These are phyloP conservation scores for Enteromius afrohamiltoni DNA, from an alignment of 2,797 vertebrate genomes.

Conservation along the genomic window DNA sequence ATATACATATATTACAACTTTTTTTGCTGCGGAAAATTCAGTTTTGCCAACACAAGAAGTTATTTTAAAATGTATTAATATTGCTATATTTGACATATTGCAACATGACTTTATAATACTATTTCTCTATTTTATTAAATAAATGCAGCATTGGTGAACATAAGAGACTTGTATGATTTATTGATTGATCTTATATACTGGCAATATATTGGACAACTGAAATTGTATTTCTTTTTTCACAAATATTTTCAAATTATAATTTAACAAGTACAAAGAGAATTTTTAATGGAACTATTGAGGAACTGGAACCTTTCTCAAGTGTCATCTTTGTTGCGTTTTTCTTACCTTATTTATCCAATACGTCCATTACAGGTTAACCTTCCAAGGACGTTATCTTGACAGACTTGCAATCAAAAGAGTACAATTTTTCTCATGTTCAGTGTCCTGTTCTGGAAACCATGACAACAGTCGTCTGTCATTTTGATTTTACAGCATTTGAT, in stretches of 20 bases:
- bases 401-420: not conserved
- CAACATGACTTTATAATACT: not conserved
- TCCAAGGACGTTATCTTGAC: conserved; percentile 7
- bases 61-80: too few species aligned
- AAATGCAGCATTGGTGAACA: not conserved
- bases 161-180: not conserved
- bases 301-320: not conserved
- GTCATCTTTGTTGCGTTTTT: not conserved
- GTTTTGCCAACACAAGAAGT: too few species aligned
- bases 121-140: not conserved
- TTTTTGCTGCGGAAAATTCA: too few species aligned
- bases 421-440: not conserved
- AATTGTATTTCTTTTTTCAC: not conserved
- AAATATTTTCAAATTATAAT: not conserved
- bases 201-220: not conserved
- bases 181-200: not conserved
- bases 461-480: conserved; percentile 5
- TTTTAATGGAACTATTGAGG: not conserved
- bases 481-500: not conserved
- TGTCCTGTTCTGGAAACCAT: not conserved
- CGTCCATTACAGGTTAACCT: not conserved
- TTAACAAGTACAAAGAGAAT: not conserved
- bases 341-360: not conserved
- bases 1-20: too few species aligned
- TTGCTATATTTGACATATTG: not conserved